A percentile compares a stretch with the other conserved stretches of the same genome.
Evolutionary conservation across 2,888 invertebrate genomes (phyloP).

Genomic region (Megalurothrips usitatus): DNA sequence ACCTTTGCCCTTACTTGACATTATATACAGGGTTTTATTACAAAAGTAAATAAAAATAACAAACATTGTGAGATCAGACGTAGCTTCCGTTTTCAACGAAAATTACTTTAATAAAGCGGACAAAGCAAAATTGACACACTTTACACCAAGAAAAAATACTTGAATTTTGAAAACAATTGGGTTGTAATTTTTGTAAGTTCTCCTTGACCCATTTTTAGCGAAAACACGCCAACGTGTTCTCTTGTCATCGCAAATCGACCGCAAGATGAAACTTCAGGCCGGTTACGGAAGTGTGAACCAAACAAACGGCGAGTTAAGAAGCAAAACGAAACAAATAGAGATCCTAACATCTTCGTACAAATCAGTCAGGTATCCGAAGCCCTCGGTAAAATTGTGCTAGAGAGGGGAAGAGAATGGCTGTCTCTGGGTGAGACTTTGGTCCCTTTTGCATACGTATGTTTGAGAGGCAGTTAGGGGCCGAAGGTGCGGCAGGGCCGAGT

Average conservation of each 20-base stretch:
- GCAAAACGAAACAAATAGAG: background rate
- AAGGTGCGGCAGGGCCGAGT: background rate
- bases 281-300: background rate
- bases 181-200: background rate
- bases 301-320: background rate
- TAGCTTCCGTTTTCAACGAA: background rate
- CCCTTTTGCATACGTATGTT: constrained; percentile 1
- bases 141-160: background rate
- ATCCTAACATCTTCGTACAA: background rate
- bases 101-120: background rate
- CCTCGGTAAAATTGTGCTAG: constrained; percentile 5
- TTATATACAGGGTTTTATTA: constrained; percentile 20
- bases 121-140: background rate
- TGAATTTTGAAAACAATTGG: background rate
- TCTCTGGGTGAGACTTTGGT: constrained; percentile 2
- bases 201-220: background rate
- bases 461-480: background rate
- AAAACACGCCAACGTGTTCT: background rate
- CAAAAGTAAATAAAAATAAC: constrained; percentile 24
- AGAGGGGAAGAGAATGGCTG: background rate
- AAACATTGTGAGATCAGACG: constrained; percentile 16
- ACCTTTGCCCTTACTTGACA: background rate
- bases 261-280: no score
- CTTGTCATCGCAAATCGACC: no score
- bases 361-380: constrained; percentile 11